Conservation (phyloP, 35 echinoderm and acorn worm species). For the Strongylocentrotus purpuratus region DNA sequence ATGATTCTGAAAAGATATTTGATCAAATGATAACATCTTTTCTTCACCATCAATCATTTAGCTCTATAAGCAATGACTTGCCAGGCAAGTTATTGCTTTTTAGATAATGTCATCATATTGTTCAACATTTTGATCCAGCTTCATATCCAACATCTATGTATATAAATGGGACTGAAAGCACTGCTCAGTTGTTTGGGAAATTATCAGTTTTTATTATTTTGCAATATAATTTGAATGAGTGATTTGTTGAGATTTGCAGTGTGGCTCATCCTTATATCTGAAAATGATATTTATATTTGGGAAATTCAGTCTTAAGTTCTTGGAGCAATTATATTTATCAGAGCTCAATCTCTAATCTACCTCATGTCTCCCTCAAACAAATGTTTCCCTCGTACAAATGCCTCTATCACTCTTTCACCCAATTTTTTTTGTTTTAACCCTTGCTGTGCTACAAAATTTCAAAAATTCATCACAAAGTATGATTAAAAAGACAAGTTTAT, state of each 20-base stretch:
- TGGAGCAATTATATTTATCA: neutral
- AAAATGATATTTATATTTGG: neutral
- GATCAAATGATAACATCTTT: neutral
- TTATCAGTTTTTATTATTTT: neutral
- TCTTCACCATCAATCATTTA: neutral
- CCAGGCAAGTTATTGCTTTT: neutral
- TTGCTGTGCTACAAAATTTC: neutral
- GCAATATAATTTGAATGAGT: neutral
- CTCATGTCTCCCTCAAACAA: neutral
- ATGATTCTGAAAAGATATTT: neutral
- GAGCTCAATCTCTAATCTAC: neutral
- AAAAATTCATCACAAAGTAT: too few species aligned
- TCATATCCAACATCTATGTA: neutral
- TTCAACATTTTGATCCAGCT: neutral
- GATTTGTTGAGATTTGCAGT: neutral
- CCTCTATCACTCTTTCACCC: neutral
- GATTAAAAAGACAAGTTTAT: too few species aligned
- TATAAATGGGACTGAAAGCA: neutral
- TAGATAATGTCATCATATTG: neutral
- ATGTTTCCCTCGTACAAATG: neutral
- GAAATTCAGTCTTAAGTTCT: neutral
- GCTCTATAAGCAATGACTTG: neutral
- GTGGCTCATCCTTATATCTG: too few species aligned
- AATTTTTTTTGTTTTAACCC: neutral
- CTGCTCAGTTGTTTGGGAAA: neutral